A percentile compares a stretch with the other conserved stretches of the same genome.
Evolutionary conservation across 2,113 vertebrate species (phyloP).

Genomic region (Pundamilia nyererei): DNA sequence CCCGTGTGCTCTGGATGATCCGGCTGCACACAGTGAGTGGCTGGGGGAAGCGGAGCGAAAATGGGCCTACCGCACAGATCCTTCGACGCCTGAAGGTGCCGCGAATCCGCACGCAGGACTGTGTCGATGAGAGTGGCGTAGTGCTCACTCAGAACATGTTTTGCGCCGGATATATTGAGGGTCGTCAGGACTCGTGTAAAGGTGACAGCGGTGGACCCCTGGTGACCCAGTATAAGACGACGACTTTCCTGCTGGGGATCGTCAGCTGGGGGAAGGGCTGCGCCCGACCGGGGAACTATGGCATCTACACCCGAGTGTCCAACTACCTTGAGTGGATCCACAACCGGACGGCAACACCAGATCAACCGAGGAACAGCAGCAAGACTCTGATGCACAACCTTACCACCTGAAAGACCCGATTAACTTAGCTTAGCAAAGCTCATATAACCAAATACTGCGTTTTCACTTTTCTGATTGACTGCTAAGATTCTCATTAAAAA

Average conservation of each 20-base stretch:
- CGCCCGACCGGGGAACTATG: conserved; percentile 77
- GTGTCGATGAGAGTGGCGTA: conserved; percentile 67
- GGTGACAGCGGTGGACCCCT: conserved; percentile 93
- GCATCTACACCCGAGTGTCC: conserved; percentile 89
- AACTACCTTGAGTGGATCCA: conserved; percentile 82
- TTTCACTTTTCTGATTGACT: background rate
- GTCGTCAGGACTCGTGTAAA: conserved; percentile 83
- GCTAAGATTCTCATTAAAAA: background rate
- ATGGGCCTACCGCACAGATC: conserved; percentile 71
- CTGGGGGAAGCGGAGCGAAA: conserved; percentile 82
- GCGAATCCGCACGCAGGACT: conserved; percentile 79
- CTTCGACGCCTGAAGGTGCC: conserved; percentile 80
- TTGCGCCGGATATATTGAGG: conserved; percentile 85
- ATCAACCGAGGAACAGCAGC: background rate
- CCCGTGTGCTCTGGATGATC: conserved; percentile 69
- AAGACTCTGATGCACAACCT: background rate
- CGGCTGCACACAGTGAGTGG: conserved; percentile 81
- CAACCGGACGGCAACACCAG: conserved; percentile 28
- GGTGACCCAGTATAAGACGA: conserved; percentile 79
- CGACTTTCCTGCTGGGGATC: conserved; percentile 84
- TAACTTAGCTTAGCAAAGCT: background rate
- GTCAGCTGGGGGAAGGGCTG: conserved; percentile 96
- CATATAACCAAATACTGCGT: background rate
- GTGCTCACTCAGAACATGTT: conserved; percentile 88
- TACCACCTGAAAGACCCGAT: background rate